Evolutionary conservation across 2,888 invertebrate species (phyloP), one percentile per base, ranked within the genome.

Genomic region (Ptychoptera albimana): DNA sequence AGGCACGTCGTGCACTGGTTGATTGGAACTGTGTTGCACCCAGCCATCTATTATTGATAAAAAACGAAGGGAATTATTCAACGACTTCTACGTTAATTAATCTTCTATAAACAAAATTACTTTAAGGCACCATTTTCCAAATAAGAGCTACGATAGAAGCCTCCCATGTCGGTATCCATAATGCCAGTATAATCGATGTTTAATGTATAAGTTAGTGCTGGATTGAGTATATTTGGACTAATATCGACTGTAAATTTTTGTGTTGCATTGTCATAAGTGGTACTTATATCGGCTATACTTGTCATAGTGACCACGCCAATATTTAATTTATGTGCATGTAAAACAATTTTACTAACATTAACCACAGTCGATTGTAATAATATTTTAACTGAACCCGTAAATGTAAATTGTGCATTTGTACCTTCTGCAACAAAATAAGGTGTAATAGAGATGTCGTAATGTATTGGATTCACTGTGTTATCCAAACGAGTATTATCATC

Each of bases 11-110:
- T 1, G 80, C 80, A 45, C 76, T 64, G 2, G 75, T 72, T 1
- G 78, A 70, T 61, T 81, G 71, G 55, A 82, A 80, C 53, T 82
- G 81, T 0, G 82, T 82, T 0, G 79, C 69, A 1, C 75, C 79
- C 59, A 75, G 63, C 69, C 69, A 73, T 36, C 73, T 74, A 46
- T 14, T 57, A 46, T 15, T 9, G 23, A 23, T 23, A 23, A 23
- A n/a, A n/a, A n/a, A n/a, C n/a, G n/a, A n/a, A n/a, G n/a, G n/a
- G n/a, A n/a, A 12, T 29, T 34, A 36, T 14, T 16, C 11, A 31
- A 42, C 13, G 12, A 35, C n/a, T 11, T 32, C n/a, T 11, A 2
- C 9, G 2, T 2, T 5, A 12, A 38, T 38, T 9, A 11, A 23
- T 12, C 15, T 37, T 13, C 58, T 59, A 37, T 62, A 63, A 6